Conservation (phyloP, 2,888 invertebrate genomes). For the Amblyteles armatorius region DNA sequence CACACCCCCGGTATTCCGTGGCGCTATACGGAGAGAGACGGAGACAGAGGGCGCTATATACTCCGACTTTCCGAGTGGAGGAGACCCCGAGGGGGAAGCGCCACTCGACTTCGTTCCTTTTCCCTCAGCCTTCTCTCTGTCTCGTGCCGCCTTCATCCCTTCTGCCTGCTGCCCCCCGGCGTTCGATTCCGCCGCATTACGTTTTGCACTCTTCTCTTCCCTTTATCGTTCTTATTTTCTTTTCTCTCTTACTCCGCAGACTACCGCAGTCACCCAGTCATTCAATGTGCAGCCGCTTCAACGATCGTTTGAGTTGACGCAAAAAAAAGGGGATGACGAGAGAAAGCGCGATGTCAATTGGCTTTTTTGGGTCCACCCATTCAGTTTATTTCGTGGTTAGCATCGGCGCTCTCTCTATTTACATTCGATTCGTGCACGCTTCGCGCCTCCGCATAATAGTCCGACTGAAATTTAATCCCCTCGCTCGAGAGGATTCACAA, state of each 20-base stretch:
- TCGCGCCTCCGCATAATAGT: constrained; percentile 54
- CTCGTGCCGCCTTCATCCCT: constrained; percentile 63
- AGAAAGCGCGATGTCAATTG: constrained; percentile 12
- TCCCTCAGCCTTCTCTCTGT: constrained; percentile 48
- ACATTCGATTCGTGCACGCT: constrained; percentile 57
- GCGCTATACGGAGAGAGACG: not conserved
- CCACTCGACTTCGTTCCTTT: constrained; percentile 64
- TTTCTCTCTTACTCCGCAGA: constrained; percentile 28
- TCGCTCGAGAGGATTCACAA: constrained; percentile 1
- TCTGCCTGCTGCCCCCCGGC: constrained; percentile 69
- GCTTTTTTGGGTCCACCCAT: constrained; percentile 22
- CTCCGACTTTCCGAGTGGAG: constrained; percentile 55
- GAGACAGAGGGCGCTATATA: constrained; percentile 12
- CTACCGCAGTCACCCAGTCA: constrained; percentile 42
- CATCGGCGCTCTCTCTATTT: constrained; percentile 40
- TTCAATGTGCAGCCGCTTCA: constrained; percentile 62
- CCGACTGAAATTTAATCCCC: constrained; percentile 3
- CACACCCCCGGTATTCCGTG: constrained; percentile 34
- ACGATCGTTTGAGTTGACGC: constrained; percentile 36
- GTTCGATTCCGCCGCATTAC: constrained; percentile 83
- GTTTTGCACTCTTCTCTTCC: constrained; percentile 58
- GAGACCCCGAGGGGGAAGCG: constrained; percentile 59
- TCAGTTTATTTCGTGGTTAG: constrained; percentile 53
- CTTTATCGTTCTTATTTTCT: not conserved
- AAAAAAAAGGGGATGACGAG: constrained; percentile 16